Base-by-base conservation (phyloP, 2,888 invertebrate genomes). In the Ornithoptera alexandrae region DNA sequence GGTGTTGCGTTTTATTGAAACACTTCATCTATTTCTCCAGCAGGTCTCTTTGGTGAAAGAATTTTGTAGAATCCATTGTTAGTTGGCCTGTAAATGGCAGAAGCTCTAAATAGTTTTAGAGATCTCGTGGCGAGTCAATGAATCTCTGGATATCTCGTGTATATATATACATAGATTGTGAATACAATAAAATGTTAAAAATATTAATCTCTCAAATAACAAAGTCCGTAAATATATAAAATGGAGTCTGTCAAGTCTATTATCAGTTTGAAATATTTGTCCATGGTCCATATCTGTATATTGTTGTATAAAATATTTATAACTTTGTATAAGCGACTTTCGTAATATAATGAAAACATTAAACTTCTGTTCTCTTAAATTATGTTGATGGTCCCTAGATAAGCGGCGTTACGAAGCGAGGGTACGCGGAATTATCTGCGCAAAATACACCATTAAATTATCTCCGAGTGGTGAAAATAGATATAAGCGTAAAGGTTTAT, bases 401-500 rank as follows among this genome's bases (percentile, higher is more conserved):
- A 66, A 66, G 59, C 42, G 46, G 24, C 60, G 60, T 66, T 66
- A 59, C 66, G 59, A 24, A 46, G 60, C 66, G 50, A 66, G 66
- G 66, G 66, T 66, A 66, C 66, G 66, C 66, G 46, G 36, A 53
- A 66, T 66, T 66, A 66, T 66, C 59, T 66, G 50, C 66, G 66
- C 58, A 60, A 60, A 66, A 66, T 66, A 66, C 50, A 66, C 66
- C 66, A 22, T 66, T 66, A 66, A 66, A 66, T 66, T 66, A 66
- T 66, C 60, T 66, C 15, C 60, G 46, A 24, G 46, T 65, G 58
- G 46, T 66, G 60, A 60, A 66, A 66, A 66, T 66, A 66, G 60
- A 66, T 66, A 66, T 66, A 66, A 66, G 60, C 60, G 30, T 66
- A 66, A 66, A 50, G 50, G 30, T 50, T 66, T 66, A 60, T 66